Base-by-base conservation (phyloP, 2,888 invertebrate species). In the Lamellibrachia columna region DNA sequence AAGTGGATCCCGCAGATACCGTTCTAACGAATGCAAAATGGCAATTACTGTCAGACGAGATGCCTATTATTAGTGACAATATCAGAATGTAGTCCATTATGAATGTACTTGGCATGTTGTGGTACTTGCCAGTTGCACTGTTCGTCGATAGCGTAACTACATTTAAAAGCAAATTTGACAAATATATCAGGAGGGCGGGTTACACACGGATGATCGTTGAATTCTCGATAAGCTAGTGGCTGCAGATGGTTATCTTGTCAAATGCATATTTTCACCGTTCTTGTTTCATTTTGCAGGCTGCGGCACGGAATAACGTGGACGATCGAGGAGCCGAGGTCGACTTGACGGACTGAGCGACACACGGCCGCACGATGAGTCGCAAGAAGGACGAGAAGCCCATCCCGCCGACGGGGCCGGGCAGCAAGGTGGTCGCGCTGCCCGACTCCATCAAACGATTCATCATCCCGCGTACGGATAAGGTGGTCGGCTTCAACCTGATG, bases 351-450 rank as follows among this genome's bases (percentile, higher is more conserved):
- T 90, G n/a, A 92, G 60, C 11, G 15, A 52, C 28, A 90, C 15
- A 92, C 90, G 92, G 52, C 92, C 11, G 40, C 58, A 93, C 53
- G 53, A 92, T 92, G 53, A 92, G 94, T 40, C 94, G 94, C 92
- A 96, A 96, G 94, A 96, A 96, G 94, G 96, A 96, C 91, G 96
- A 96, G 52, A 96, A 96, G 94, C 96, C 96, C 1, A 96, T 96
- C 4, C 96, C 96, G 2, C 95, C 96, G 22, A 96, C 95, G 8
- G 96, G 96, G 7, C 96, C 96, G 0, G 96, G 96, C 58, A 96
- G 96, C 93, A 95, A 95, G 92, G 96, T 96, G 40, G 93, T 95
- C 11, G 94, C 96, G 15, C 95, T 96, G n/a, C 95, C 95, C 9
- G 95, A 95, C 7, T 95, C 95, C 1, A 93, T 96, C 7, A 95